Evolutionary conservation across 2,113 vertebrate species (phyloP).

Genomic region (Neodontobutis hainanensis): DNA sequence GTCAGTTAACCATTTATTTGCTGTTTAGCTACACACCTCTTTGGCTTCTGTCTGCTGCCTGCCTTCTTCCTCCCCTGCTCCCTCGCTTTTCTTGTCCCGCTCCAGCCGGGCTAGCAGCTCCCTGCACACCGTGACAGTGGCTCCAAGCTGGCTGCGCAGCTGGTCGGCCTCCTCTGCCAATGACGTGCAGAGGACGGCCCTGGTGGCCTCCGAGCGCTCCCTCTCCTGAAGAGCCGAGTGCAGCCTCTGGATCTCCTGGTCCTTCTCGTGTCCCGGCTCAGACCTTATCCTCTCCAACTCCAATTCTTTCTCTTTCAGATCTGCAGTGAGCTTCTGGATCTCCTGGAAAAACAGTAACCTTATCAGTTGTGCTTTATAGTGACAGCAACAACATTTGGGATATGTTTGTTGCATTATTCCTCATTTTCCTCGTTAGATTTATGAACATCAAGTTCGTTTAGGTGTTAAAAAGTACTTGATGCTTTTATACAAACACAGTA

Average conservation of each 20-base stretch:
- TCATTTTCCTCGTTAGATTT: no score
- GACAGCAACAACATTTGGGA: no score
- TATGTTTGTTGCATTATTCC: no score
- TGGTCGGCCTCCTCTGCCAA: constrained; percentile 85
- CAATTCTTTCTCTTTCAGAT: constrained; percentile 80
- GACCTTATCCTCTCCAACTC: constrained; percentile 75
- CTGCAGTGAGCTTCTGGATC: constrained; percentile 78
- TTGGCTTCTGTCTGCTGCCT: constrained; percentile 46
- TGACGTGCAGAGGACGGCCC: constrained; percentile 84
- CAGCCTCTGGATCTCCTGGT: constrained; percentile 81
- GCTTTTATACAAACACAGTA: no score
- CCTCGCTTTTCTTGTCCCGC: constrained; percentile 66
- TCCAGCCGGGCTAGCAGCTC: constrained; percentile 85
- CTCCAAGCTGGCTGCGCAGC: constrained; percentile 82
- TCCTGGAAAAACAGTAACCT: constrained; percentile 73
- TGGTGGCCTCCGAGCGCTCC: constrained; percentile 81
- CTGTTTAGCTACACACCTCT: constrained; percentile 76
- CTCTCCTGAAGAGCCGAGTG: constrained; percentile 77
- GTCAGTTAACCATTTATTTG: background rate
- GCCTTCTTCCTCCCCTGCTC: constrained; percentile 9
- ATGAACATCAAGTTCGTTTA: no score
- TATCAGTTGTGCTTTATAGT: background rate
- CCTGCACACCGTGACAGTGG: constrained; percentile 90
- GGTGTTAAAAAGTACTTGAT: no score
- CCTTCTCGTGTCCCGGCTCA: constrained; percentile 79